Conservation (phyloP, 2,888 invertebrate genomes). For the Noctua fimbriata region DNA sequence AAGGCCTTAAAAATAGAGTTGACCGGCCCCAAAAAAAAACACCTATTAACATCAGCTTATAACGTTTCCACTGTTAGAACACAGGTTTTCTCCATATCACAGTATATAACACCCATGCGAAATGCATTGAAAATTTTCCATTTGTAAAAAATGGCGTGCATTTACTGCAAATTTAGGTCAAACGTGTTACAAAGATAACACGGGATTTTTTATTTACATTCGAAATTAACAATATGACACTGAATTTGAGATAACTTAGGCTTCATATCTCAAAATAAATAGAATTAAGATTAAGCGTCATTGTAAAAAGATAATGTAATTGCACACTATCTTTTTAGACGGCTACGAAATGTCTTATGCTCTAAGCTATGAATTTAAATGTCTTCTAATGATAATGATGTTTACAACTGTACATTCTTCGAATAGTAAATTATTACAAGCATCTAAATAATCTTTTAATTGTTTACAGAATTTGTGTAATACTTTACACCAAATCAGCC, state of each 20-base stretch:
- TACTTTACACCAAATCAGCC: background rate
- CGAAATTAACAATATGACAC: constrained; percentile 16
- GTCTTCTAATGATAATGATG: background rate
- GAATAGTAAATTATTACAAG: background rate
- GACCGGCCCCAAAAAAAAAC: background rate
- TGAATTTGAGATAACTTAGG: constrained; percentile 17
- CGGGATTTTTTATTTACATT: constrained; percentile 2
- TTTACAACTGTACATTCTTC: background rate
- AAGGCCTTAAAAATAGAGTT: background rate
- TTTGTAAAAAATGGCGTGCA: background rate
- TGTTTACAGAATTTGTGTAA: background rate
- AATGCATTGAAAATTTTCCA: background rate
- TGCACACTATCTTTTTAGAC: background rate
- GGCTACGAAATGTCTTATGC: background rate
- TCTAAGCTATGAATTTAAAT: background rate
- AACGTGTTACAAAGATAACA: background rate
- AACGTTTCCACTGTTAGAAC: background rate
- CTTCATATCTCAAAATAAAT: constrained; percentile 18
- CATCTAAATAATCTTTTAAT: background rate
- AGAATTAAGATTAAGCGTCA: constrained; percentile 38
- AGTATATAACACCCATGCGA: background rate
- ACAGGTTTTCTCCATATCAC: background rate
- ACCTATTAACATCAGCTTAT: background rate
- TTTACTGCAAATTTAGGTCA: constrained; percentile 14
- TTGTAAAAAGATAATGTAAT: constrained; percentile 17